Conservation (phyloP, 2,888 invertebrate species). For the Blastobasis lacticolella region DNA sequence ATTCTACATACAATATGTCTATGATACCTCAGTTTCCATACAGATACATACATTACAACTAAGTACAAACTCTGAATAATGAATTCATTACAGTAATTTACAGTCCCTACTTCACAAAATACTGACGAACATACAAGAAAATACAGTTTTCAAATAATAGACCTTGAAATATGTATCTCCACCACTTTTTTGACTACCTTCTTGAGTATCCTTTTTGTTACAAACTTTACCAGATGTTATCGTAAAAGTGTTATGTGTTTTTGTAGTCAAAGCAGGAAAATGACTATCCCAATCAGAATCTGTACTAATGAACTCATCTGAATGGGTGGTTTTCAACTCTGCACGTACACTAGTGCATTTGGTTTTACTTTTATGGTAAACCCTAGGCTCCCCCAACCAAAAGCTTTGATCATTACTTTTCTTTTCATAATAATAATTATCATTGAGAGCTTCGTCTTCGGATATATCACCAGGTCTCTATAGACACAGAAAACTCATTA, state of each 20-base stretch:
- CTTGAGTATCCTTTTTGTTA: slow-evolving; percentile 47
- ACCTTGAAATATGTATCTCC: slow-evolving; percentile 60
- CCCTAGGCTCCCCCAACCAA: slow-evolving; percentile 58
- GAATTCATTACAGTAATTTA: too few relatives aligned
- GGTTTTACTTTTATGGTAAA: slow-evolving; percentile 55
- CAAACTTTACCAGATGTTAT: slow-evolving; percentile 50
- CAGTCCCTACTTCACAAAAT: too few relatives aligned
- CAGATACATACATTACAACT: too few relatives aligned
- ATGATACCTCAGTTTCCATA: too few relatives aligned
- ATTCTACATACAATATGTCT: background rate
- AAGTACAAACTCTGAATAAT: too few relatives aligned
- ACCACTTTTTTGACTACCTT: slow-evolving; percentile 54
- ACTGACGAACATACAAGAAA: too few relatives aligned
- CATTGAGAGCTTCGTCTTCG: slow-evolving; percentile 50
- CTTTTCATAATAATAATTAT: slow-evolving; percentile 32
- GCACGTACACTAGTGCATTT: slow-evolving; percentile 29
- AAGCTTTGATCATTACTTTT: slow-evolving; percentile 34
- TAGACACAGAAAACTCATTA: slow-evolving; percentile 3
- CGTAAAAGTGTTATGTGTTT: slow-evolving; percentile 63
- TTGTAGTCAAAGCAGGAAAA: slow-evolving; percentile 57
- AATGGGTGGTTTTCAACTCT: slow-evolving; percentile 38
- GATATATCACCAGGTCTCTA: slow-evolving; percentile 56
- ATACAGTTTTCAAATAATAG: slow-evolving; percentile 4
- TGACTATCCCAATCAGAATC: slow-evolving; percentile 64
- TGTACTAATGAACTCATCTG: slow-evolving; percentile 54